phyloP scores from a whole-genome alignment of 2,113 vertebrate genomes.

The Thunnus thynnus region DNA sequence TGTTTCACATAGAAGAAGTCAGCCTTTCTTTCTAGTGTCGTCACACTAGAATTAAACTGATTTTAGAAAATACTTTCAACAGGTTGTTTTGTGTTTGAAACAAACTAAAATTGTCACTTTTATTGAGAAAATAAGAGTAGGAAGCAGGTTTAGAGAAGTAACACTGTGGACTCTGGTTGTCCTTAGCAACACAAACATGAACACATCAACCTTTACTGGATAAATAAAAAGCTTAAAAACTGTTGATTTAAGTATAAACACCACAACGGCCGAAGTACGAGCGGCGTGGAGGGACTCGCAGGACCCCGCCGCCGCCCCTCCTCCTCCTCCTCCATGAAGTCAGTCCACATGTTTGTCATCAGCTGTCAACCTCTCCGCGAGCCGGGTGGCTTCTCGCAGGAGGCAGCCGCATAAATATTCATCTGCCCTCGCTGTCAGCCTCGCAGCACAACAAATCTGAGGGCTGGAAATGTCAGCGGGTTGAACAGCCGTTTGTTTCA shows the following conservation, averaged over 20 bases:
- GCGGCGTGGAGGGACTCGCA: background rate
- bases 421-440: constrained; percentile 52
- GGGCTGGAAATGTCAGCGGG: constrained; percentile 63
- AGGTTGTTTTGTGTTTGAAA: too few relatives aligned
- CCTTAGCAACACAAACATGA: background rate
- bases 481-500: constrained; percentile 7
- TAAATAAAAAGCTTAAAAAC: background rate
- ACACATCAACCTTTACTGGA: background rate
- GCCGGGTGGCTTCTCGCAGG: constrained; percentile 34
- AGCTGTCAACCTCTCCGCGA: constrained; percentile 33
- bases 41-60: too few relatives aligned
- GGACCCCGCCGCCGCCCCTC: too few relatives aligned
- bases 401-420: constrained; percentile 65
- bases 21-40: too few relatives aligned
- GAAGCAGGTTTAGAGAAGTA: too few relatives aligned
- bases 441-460: constrained; percentile 49
- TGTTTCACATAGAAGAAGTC: too few relatives aligned
- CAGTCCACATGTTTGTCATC: constrained; percentile 48
- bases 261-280: background rate
- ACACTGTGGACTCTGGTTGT: too few relatives aligned
- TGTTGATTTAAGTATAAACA: background rate
- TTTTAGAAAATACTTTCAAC: too few relatives aligned
- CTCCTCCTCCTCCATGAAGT: background rate
- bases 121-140: too few relatives aligned
- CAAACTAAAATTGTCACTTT: too few relatives aligned